Conservation (phyloP, 1,140 invertebrate genomes). For the Drosophila sp. region DNA sequence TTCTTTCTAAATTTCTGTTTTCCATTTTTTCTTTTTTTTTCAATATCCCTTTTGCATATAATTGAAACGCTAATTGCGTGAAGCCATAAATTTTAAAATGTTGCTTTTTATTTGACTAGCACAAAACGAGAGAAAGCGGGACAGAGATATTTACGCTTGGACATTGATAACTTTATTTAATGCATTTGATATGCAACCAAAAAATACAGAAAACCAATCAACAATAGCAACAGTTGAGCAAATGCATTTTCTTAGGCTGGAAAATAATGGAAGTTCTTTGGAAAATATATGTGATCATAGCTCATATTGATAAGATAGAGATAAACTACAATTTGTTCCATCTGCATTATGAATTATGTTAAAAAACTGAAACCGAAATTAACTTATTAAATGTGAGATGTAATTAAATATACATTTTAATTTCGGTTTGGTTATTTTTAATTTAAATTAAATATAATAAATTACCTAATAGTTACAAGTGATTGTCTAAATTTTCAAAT, state of each 20-base stretch:
- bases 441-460: no score
- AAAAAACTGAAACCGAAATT: no score
- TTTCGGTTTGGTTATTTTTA: no score
- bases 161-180: slow-evolving; percentile 75
- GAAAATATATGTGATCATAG: background rate
- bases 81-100: slow-evolving; percentile 78
- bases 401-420: no score
- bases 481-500: no score
- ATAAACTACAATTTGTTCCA: background rate
- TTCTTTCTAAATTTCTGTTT: slow-evolving; percentile 34
- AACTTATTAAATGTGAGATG: no score
- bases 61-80: slow-evolving; percentile 81
- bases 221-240: slow-evolving; percentile 60
- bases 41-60: slow-evolving; percentile 77
- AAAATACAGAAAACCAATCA: background rate
- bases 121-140: background rate
- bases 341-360: no score
- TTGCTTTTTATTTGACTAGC: slow-evolving; percentile 59
- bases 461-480: no score
- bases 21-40: slow-evolving; percentile 43
- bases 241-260: background rate
- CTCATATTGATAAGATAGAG: background rate
- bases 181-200: slow-evolving; percentile 62
- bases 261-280: background rate
- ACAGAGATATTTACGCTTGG: slow-evolving; percentile 27